phyloP scores from a whole-genome alignment of 35 echinoderm and acorn worm species.

The Acanthaster planci region DNA sequence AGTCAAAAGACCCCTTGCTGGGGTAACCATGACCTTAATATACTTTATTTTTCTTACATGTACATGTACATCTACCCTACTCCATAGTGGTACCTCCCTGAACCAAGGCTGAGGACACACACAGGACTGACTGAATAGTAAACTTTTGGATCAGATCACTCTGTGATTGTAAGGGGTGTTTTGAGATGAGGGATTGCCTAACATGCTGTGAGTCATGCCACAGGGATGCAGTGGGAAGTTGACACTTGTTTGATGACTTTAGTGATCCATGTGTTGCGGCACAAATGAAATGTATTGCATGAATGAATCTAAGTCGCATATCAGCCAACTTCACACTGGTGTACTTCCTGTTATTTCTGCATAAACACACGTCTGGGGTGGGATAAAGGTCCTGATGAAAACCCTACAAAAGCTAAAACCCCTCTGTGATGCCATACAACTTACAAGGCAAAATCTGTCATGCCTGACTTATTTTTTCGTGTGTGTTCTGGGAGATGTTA shows the following conservation, averaged over 20 bases:
- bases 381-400: too few relatives aligned
- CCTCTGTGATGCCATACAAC: too few relatives aligned
- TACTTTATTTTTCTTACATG: too few relatives aligned
- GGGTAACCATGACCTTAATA: slow-evolving; percentile 4
- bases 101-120: neutral
- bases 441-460: too few relatives aligned
- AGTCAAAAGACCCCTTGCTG: slow-evolving; percentile 15
- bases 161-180: neutral
- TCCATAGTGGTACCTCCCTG: neutral
- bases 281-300: too few relatives aligned
- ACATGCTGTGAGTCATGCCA: slow-evolving; percentile 3
- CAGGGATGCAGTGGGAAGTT: slow-evolving; percentile 8
- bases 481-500: too few relatives aligned
- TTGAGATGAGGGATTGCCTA: neutral
- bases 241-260: neutral
- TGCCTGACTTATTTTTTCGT: too few relatives aligned
- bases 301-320: too few relatives aligned
- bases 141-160: neutral
- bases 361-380: too few relatives aligned
- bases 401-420: too few relatives aligned
- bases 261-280: neutral
- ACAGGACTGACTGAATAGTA: neutral
- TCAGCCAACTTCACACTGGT: too few relatives aligned
- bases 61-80: neutral
- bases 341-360: too few relatives aligned